A percentile compares a stretch with the other conserved stretches of the same genome.
Conservation (phyloP, 1,140 invertebrate species). For the Hydropsyche tenuis region DNA sequence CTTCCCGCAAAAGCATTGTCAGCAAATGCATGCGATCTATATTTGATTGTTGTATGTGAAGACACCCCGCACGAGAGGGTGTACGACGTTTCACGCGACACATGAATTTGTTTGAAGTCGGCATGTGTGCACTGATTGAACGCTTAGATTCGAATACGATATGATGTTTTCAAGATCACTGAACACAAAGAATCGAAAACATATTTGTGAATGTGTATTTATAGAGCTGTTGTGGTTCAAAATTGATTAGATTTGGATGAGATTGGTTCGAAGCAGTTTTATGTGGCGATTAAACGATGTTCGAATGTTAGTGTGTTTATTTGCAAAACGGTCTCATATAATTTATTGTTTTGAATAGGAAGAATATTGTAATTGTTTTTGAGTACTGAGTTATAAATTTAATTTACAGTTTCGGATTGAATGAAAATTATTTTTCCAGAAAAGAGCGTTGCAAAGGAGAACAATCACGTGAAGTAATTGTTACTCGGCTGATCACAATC, state of each 20-base stretch:
- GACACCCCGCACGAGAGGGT: not conserved
- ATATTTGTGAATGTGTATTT: too few species aligned
- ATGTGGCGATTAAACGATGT: too few species aligned
- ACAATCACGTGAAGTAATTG: too few species aligned
- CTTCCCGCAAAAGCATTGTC: not conserved
- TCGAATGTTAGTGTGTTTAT: too few species aligned
- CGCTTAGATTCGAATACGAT: not conserved
- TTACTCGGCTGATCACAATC: constrained; percentile 2
- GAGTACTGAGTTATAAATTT: too few species aligned
- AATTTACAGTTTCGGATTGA: too few species aligned
- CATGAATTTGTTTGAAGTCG: not conserved
- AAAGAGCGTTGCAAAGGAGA: too few species aligned
- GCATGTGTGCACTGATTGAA: constrained; percentile 5
- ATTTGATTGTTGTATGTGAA: not conserved
- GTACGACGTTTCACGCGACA: constrained; percentile 12
- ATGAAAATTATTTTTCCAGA: too few species aligned
- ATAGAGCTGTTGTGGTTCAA: not conserved
- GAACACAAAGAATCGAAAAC: too few species aligned
- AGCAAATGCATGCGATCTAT: not conserved
- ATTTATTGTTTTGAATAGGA: too few species aligned
- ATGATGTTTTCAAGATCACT: not conserved
- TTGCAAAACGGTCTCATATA: too few species aligned
- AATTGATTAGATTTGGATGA: not conserved
- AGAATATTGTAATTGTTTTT: too few species aligned
- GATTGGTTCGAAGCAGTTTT: constrained; percentile 1